Evolutionary conservation across 2,797 vertebrate genomes (phyloP), one percentile per base, ranked within the genome.

Genomic region (Diplodus puntazzo): DNA sequence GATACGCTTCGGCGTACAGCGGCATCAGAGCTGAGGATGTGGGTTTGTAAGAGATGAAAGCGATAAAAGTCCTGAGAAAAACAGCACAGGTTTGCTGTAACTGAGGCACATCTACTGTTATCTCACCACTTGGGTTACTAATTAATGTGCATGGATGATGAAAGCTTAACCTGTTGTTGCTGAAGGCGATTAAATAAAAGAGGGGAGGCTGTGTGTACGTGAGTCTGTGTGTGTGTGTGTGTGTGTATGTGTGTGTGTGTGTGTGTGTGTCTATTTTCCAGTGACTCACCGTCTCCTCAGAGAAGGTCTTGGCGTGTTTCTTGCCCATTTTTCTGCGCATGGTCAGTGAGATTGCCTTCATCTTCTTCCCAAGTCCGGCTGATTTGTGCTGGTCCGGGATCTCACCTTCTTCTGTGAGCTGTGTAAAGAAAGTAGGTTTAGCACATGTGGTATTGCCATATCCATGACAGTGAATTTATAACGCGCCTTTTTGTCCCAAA

Each of bases 341-440:
- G 57, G 98, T 99, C 89, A 97, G 92, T 13, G 98, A 98, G 90
- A 99, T 99, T 30, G 95, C 96, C 88, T 97, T 97, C 97, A 99
- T 98, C 93, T 97, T 99, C 93, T 98, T 99, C 30, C 97, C 94
- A 71, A 99, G 79, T 80, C 96, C 92, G 57, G 95, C 94, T 88
- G 87, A 92, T 88, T 92, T 95, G 79, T 86, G n/a, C 11, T 65
- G 75, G n/a, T 97, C 96, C 80, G 86, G 91, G 77, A 63, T 86
- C 75, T 96, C 96, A 82, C 82, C 88, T 76, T 97, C 96, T 23
- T 93, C 90, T 55, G 96, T 92, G 18, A 89, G 60, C 92, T 95
- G 88, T 75, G 68, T 2, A 48, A 43, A 77, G 11, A 80, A 9
- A 80, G 16, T 11, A 11, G 1, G 8, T 53, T 66, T 14, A 81